A percentile compares a stretch with the other conserved stretches of the same genome.
These are phyloP conservation scores for Notarius quadriscutis DNA, from an alignment of 2,113 vertebrate species.

Conservation along the genomic window DNA sequence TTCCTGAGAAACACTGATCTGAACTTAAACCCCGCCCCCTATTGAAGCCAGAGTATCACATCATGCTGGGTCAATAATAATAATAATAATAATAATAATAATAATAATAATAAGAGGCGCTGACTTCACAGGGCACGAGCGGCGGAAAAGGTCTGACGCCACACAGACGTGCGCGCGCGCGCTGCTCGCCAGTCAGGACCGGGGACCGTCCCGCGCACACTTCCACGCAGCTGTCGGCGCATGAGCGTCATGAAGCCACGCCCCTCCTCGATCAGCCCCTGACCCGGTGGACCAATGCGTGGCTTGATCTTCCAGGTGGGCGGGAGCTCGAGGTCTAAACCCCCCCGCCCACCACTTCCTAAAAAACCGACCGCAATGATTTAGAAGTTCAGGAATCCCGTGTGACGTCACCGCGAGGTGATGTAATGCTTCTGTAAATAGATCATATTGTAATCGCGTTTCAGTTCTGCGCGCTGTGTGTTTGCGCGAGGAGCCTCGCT, in stretches of 20 bases:
- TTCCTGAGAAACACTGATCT: no score
- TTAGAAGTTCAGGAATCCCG: slow-evolving; percentile 99
- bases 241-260: neutral
- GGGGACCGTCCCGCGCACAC: slow-evolving; percentile 52
- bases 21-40: no score
- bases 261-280: neutral
- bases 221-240: slow-evolving; percentile 41
- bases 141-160: neutral
- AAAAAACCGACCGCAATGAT: slow-evolving; percentile 87
- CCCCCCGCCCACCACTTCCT: slow-evolving; percentile 60
- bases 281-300: slow-evolving; percentile 39
- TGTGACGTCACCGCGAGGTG: slow-evolving; percentile 96
- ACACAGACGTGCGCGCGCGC: slow-evolving; percentile 21
- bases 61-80: neutral
- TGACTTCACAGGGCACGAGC: neutral
- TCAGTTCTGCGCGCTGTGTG: slow-evolving; percentile 98
- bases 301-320: slow-evolving; percentile 49
- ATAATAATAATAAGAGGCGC: neutral
- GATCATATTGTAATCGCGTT: slow-evolving; percentile 97
- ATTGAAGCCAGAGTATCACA: no score
- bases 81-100: neutral
- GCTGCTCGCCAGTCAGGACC: slow-evolving; percentile 29
- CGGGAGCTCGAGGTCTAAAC: slow-evolving; percentile 29
- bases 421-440: slow-evolving; percentile 99
- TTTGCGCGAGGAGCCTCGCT: slow-evolving; percentile 78